Evolutionary conservation across 2,888 invertebrate genomes (phyloP), one percentile per base, ranked within the genome.

Genomic region (Prenolepis imparis): DNA sequence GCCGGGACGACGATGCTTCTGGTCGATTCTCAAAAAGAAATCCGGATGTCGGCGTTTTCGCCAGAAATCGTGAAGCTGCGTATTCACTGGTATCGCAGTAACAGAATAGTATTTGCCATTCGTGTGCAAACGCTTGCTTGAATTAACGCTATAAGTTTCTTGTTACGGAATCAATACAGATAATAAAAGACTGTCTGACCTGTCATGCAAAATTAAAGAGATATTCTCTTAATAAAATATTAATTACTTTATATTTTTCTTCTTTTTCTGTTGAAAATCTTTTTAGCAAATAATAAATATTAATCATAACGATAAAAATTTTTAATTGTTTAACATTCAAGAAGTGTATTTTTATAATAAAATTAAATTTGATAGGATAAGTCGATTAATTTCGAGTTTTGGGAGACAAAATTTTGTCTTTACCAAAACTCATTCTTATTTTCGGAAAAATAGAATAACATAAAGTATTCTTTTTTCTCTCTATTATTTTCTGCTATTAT

Each of bases 381-480:
- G 0, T 4, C 9, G 0, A 55, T 6, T 55, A 0, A 55, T 6
- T 55, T 70, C 15, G 4, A 70, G 4, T 52, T 55, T 3, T 55
- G 21, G 5, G 3, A 57, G 4, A 57, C 21, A 11, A 4, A 57
- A 21, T 18, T 32, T 18, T 61, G 8, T 1, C 8, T 11, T 12
- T n/a, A n/a, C n/a, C n/a, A n/a, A n/a, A n/a, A n/a, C n/a, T 39
- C 39, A 59, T 28, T 28, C 28, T 59, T 3, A 59, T 28, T 28
- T 61, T 59, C 1, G 3, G 8, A 5, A 15, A 32, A 73, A n/a
- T 4, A 6, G 11, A 39, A 28, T 9, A 39, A 52, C 9, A 4
- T 21, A 55, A 55, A 21, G 9, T 55, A 32, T 41, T 8, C 93
- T 94, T 93, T 94, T 93, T 93, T 8, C n/a, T 8, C n/a, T 39